These are phyloP conservation scores for Chrosomus eos DNA, from an alignment of 2,797 vertebrate species.

Conservation along the genomic window DNA sequence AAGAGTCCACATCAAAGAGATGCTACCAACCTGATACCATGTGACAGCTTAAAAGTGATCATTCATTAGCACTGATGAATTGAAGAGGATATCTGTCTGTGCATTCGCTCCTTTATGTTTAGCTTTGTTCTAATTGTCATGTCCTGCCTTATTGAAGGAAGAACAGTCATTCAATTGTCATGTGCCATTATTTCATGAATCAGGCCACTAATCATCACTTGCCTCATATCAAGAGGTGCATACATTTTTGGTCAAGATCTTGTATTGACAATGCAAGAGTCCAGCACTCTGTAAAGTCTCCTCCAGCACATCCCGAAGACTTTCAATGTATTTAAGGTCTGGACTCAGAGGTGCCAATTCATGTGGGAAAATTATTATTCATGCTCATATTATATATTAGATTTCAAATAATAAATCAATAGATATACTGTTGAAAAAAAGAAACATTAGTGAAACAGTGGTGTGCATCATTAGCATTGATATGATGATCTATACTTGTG, in stretches of 20 bases:
- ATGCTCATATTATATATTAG: background rate
- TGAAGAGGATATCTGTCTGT: constrained; percentile 6
- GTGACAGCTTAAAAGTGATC: constrained; percentile 14
- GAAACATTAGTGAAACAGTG: background rate
- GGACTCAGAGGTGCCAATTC: too few species aligned
- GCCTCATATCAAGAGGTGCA: background rate
- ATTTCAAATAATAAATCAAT: background rate
- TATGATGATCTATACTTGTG: too few species aligned
- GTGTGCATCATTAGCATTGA: too few species aligned
- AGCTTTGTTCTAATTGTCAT: constrained; percentile 3
- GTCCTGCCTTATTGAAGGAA: constrained; percentile 22
- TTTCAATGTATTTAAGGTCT: too few species aligned
- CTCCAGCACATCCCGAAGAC: too few species aligned
- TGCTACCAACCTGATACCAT: constrained; percentile 19
- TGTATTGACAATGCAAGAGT: too few species aligned
- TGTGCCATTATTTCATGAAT: constrained; percentile 4
- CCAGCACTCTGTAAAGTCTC: too few species aligned
- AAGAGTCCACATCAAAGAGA: constrained; percentile 44
- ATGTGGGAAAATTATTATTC: too few species aligned
- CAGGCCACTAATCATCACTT: constrained; percentile 15
- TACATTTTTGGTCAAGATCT: too few species aligned
- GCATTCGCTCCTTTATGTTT: constrained; percentile 21
- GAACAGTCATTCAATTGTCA: constrained; percentile 18
- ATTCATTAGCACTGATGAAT: constrained; percentile 22
- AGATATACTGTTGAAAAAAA: background rate